Evolutionary conservation across 2,113 vertebrate genomes (phyloP).

Genomic region (Neogale vison): DNA sequence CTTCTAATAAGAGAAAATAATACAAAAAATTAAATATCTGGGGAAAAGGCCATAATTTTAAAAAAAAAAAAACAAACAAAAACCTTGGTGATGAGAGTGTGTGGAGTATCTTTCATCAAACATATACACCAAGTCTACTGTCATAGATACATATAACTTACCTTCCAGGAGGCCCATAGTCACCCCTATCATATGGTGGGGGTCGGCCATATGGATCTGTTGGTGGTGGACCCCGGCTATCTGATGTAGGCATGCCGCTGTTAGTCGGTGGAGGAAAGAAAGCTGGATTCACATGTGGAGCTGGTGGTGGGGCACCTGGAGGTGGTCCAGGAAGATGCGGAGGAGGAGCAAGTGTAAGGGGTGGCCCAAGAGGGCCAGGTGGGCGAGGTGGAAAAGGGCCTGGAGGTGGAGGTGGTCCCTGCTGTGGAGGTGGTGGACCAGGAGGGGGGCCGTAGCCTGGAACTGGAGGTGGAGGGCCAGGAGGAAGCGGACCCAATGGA

Average conservation of each 20-base stretch:
- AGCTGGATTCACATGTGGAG: slow-evolving; percentile 98
- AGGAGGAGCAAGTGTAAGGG: slow-evolving; percentile 95
- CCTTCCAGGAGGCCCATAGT: slow-evolving; percentile 97
- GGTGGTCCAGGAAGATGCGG: slow-evolving; percentile 97
- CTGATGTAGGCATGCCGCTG: slow-evolving; percentile 95
- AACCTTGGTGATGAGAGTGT: background rate
- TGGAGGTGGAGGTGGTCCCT: slow-evolving; percentile 95
- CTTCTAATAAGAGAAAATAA: background rate
- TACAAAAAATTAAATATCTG: background rate
- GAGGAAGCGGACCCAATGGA: slow-evolving; percentile 95
- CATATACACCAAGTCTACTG: background rate
- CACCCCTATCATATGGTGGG: slow-evolving; percentile 96
- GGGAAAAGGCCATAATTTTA: background rate
- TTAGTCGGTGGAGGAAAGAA: slow-evolving; percentile 98
- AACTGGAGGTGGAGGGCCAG: slow-evolving; percentile 97
- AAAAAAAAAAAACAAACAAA: background rate
- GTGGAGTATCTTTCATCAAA: background rate
- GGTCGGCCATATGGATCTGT: slow-evolving; percentile 96
- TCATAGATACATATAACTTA: slow-evolving; percentile 81
- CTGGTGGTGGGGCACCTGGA: slow-evolving; percentile 96
- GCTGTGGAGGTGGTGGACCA: slow-evolving; percentile 95
- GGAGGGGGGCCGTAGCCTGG: slow-evolving; percentile 95
- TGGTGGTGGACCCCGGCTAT: slow-evolving; percentile 94
- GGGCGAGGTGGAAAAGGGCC: slow-evolving; percentile 96
- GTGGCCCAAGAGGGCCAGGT: slow-evolving; percentile 95